Percentiles rank a stretch among this genome's conserved stretches.
phyloP scores from a whole-genome alignment of 1,140 invertebrate species.

The Prorops nasuta region DNA sequence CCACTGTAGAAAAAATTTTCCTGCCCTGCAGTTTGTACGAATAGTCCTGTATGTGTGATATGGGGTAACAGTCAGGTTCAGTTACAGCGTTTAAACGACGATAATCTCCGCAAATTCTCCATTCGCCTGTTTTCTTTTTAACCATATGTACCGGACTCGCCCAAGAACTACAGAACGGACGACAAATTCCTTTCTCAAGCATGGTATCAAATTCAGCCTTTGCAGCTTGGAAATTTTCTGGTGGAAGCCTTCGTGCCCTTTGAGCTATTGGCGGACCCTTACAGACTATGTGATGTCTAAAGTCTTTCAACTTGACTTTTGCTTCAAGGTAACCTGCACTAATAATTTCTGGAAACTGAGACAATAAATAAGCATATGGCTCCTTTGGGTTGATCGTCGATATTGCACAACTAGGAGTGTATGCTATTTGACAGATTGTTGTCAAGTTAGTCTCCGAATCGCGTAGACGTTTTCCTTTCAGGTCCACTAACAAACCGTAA shows the following conservation, averaged over 20 bases:
- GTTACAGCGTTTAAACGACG: not conserved
- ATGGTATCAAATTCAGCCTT: not conserved
- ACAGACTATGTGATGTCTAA: not conserved
- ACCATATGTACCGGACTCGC: not conserved
- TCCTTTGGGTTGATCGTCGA: not conserved
- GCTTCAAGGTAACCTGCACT: not conserved
- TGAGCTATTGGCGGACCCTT: not conserved
- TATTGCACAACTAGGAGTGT: not conserved
- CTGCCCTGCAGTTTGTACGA: not conserved
- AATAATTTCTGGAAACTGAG: not conserved
- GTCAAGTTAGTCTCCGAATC: not conserved
- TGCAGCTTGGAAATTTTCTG: not conserved
- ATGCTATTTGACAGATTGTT: not conserved
- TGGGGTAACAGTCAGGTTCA: not conserved
- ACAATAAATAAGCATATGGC: not conserved
- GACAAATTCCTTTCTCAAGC: not conserved
- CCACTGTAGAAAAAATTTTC: conserved; percentile 52
- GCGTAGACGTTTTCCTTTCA: not conserved
- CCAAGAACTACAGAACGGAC: not conserved
- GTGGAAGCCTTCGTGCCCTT: not conserved
- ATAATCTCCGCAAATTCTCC: not conserved
- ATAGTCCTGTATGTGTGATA: not conserved
- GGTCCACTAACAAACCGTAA: not conserved
- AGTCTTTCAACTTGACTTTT: not conserved
- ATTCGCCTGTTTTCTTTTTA: not conserved